These are phyloP conservation scores for Pluvialis apricaria DNA, from an alignment of 2,113 vertebrate species.

Conservation along the genomic window DNA sequence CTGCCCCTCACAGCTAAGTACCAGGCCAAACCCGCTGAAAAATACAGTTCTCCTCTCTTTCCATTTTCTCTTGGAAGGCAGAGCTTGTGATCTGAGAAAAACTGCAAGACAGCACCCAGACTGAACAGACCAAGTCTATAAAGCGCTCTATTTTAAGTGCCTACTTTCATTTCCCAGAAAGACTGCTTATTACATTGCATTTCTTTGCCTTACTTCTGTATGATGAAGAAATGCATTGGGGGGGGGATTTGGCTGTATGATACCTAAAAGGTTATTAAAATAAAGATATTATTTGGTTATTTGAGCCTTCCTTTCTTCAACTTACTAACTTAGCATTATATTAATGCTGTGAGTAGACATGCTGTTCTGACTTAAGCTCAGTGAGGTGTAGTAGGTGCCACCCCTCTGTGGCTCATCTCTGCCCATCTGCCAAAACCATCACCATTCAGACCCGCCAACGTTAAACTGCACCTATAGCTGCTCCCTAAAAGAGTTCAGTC, in stretches of 20 bases:
- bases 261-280: not conserved
- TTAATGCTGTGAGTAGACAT: not conserved
- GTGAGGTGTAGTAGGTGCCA: not conserved
- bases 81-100: not conserved
- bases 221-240: not conserved
- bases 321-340: not conserved
- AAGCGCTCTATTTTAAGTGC: not conserved
- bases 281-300: not conserved
- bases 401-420: not conserved
- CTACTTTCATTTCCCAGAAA: conserved; percentile 7
- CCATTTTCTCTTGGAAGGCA: not conserved
- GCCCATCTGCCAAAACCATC: not conserved
- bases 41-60: not conserved
- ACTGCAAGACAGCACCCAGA: not conserved
- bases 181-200: not conserved
- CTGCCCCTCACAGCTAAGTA: not conserved
- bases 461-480: not conserved
- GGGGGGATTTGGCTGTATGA: not conserved
- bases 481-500: not conserved
- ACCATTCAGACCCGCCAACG: not conserved
- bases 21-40: not conserved
- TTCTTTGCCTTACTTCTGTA: not conserved
- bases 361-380: not conserved
- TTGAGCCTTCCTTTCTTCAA: not conserved
- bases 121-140: not conserved